Evolutionary conservation across 2,113 vertebrate genomes (phyloP).

Genomic region (Poeciliopsis occidentalis): DNA sequence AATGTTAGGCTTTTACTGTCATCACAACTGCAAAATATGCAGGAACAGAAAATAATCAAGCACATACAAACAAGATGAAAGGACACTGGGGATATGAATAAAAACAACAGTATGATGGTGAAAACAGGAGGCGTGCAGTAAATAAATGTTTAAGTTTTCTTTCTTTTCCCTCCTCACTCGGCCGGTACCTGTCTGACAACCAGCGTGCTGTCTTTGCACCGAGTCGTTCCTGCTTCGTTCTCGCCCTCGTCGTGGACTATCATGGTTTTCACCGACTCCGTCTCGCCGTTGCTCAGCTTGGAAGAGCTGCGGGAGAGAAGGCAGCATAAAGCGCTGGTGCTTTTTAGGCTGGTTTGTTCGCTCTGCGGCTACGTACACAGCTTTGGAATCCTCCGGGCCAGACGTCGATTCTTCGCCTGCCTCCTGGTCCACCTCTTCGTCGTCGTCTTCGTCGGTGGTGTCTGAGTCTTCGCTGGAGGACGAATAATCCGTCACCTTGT

Average conservation of each 20-base stretch:
- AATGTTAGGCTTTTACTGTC: background rate
- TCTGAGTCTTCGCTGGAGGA: conserved; percentile 98
- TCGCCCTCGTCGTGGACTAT: conserved; percentile 94
- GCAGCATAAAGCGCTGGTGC: no score
- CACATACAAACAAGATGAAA: conserved; percentile 31
- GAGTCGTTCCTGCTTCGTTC: conserved; percentile 91
- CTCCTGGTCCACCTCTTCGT: conserved; percentile 96
- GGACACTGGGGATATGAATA: conserved; percentile 26
- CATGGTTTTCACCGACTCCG: conserved; percentile 95
- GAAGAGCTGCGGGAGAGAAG: conserved; percentile 72
- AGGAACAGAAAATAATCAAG: conserved; percentile 33
- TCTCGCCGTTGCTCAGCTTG: conserved; percentile 96
- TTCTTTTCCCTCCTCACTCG: background rate
- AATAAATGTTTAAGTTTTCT: background rate
- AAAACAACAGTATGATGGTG: conserved; percentile 27
- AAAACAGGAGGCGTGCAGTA: background rate
- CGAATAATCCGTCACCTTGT: conserved; percentile 97
- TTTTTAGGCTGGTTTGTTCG: no score
- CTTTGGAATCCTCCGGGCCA: conserved; percentile 91
- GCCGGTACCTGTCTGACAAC: conserved; percentile 94
- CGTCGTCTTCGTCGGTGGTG: conserved; percentile 96
- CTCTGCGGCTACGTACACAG: conserved; percentile 82
- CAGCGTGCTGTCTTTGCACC: conserved; percentile 96
- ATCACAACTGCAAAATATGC: background rate
- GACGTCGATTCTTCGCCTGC: conserved; percentile 93